phyloP scores from a whole-genome alignment of 2,888 invertebrate genomes.

The Andrena minutula region DNA sequence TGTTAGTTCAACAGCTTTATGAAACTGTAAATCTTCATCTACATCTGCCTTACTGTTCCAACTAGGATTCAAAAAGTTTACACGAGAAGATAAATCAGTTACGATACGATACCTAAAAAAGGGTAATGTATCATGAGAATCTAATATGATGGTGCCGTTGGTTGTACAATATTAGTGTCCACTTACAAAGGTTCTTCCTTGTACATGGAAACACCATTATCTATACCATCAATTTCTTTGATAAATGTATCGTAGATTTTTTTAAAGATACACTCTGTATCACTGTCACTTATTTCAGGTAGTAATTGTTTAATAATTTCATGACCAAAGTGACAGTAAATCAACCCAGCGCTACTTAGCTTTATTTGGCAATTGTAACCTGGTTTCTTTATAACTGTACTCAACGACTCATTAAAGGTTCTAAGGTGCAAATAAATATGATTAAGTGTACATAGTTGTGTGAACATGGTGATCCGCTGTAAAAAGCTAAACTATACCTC shows the following conservation, averaged over 20 bases:
- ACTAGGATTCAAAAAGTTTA: constrained; percentile 92
- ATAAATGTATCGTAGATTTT: constrained; percentile 95
- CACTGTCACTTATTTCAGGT: constrained; percentile 85
- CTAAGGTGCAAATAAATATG: constrained; percentile 14
- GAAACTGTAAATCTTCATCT: constrained; percentile 88
- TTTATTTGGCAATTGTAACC: constrained; percentile 86
- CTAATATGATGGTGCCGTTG: background rate
- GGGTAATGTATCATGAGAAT: constrained; percentile 3
- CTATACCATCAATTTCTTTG: constrained; percentile 97
- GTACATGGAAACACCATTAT: constrained; percentile 96
- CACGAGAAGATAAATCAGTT: constrained; percentile 92
- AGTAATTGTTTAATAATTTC: constrained; percentile 89
- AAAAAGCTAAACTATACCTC: constrained; percentile 81
- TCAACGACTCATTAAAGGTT: constrained; percentile 51
- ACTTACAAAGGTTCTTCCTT: constrained; percentile 88
- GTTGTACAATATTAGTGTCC: fast-evolving
- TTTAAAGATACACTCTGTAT: constrained; percentile 87
- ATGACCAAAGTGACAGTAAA: constrained; percentile 96
- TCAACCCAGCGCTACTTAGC: constrained; percentile 97
- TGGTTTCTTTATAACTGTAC: constrained; percentile 80
- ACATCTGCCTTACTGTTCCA: constrained; percentile 91
- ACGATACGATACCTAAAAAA: constrained; percentile 89
- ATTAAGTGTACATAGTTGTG: background rate
- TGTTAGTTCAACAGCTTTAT: constrained; percentile 91
- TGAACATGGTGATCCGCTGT: background rate